Evolutionary conservation across 2,888 invertebrate species (phyloP).

Genomic region (Quadriops clusia): DNA sequence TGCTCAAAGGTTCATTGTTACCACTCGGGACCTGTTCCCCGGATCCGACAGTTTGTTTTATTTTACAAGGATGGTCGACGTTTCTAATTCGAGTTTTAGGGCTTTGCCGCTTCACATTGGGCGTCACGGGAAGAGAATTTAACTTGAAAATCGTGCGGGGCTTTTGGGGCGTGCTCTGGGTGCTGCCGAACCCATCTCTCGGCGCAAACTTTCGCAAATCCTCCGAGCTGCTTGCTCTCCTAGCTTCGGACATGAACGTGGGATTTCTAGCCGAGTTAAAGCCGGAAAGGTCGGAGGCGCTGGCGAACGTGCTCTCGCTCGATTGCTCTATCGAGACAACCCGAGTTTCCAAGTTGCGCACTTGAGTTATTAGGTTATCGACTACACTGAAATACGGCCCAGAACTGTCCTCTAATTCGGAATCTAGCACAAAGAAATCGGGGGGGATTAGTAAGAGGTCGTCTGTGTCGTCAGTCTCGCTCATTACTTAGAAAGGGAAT

Average conservation of each 20-base stretch:
- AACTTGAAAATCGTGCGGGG: conserved; percentile 25
- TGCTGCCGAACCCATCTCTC: conserved; percentile 20
- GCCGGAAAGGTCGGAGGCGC: conserved; percentile 21
- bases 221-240: conserved; percentile 26
- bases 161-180: conserved; percentile 34
- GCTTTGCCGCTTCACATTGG: no score
- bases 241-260: conserved; percentile 15
- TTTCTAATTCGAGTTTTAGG: no score
- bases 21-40: no score
- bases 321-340: conserved; percentile 40
- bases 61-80: no score
- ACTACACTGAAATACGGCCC: conserved; percentile 42
- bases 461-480: conserved; percentile 73
- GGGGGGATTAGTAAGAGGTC: conserved; percentile 69
- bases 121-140: no score
- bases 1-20: no score
- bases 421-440: conserved; percentile 54
- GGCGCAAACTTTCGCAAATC: conserved; percentile 16
- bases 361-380: conserved; percentile 49
- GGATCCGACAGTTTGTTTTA: no score
- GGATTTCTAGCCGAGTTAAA: conserved; percentile 12
- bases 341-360: conserved; percentile 44
- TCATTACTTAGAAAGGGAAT: conserved; percentile 44
- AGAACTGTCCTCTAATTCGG: conserved; percentile 39
- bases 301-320: conserved; percentile 24